Evolutionary conservation across 2,797 vertebrate species (phyloP), one percentile per base, ranked within the genome.

Genomic region (Thunnus albacares): DNA sequence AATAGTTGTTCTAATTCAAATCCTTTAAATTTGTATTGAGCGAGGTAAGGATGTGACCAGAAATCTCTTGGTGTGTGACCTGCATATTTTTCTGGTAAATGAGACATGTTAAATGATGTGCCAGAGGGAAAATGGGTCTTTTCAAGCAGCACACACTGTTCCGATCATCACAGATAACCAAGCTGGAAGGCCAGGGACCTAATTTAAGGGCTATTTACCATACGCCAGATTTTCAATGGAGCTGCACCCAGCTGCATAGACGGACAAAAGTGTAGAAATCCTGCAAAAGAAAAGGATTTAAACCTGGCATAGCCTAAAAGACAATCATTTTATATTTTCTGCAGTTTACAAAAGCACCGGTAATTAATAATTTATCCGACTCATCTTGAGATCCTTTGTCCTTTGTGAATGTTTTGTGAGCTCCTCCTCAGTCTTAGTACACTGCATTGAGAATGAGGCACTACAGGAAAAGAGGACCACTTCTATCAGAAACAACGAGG

Each of bases 201-300:
- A 90, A 91, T 94, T 94, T 92, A 93, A 92, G 90, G 87, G 83
- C 91, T 92, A 90, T 94, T 94, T 94, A 93, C 90, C 91, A 90
- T 92, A 88, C 75, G 84, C 80, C 82, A 85, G 84, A 71, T 75
- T 89, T 92, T 92, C 82, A 85, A 67, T 91, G 71, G 81, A 61
- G 85, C 82, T 81, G 70, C 79, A 77, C 51, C 78, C 51, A 43
- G 71, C 77, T 87, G 83, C 83, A 87, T 77, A 84, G 82, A 71
- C 52, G 71, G 49, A 60, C 20, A 65, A 74, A 75, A 73, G 66
- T 24, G 8, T 41, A 71, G 53, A 80, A 86, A 88, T 81, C 24
- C 68, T 71, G 49, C 56, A 73, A 75, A 76, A 83, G 74, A 79
- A 26, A 78, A 70, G 49, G 3, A 61, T 76, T 78, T 66, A 62